Conservation (phyloP, 2,113 vertebrate species). For the Verasper variegatus region DNA sequence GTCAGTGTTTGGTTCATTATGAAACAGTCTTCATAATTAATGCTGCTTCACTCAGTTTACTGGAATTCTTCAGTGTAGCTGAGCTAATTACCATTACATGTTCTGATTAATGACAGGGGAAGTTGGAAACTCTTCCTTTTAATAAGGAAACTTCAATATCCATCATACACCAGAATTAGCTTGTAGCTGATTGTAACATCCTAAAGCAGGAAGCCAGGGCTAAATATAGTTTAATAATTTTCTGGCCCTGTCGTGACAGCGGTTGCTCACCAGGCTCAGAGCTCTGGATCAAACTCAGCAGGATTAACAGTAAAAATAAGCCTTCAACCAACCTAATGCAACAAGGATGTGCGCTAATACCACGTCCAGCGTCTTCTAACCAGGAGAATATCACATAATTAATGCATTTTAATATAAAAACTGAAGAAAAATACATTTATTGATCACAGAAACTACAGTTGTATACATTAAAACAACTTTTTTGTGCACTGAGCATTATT, state of each 20-base stretch:
- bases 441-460: neutral
- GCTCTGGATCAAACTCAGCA: conserved; percentile 7
- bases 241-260: conserved; percentile 8
- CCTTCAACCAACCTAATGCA: neutral
- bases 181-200: neutral
- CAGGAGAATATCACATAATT: neutral
- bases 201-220: neutral
- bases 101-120: neutral
- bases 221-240: conserved; percentile 42
- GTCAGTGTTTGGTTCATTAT: too few relatives aligned
- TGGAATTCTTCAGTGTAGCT: neutral
- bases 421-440: neutral
- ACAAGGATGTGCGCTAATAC: conserved; percentile 1
- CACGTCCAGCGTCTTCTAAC: neutral
- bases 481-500: too few relatives aligned
- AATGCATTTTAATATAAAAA: neutral
- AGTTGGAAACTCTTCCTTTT: neutral
- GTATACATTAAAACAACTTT: neutral
- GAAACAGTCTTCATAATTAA: neutral
- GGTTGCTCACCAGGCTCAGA: neutral
- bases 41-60: neutral
- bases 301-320: neutral
- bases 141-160: neutral
- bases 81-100: neutral
- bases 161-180: conserved; percentile 4